Evolutionary conservation across 2,797 vertebrate species (phyloP).

Genomic region (Ataeniobius toweri): DNA sequence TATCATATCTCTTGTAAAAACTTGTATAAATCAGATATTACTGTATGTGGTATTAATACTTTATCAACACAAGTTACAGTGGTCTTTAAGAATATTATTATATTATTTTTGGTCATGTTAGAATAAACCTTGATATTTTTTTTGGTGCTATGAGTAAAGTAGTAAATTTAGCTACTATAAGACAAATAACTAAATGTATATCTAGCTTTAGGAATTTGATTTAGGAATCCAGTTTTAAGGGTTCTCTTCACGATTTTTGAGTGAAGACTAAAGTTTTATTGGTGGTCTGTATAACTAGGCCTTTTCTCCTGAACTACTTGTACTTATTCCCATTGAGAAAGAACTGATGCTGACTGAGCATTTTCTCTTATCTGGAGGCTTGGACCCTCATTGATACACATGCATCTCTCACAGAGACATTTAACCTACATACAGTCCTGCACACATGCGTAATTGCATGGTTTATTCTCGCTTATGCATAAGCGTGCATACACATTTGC

Average conservation of each 20-base stretch:
- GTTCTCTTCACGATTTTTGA: no score
- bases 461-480: constrained; percentile 8
- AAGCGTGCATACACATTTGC: constrained; percentile 38
- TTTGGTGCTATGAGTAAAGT: no score
- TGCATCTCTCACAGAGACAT: constrained; percentile 37
- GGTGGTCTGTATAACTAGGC: background rate
- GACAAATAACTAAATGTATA: background rate
- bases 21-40: no score
- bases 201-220: background rate
- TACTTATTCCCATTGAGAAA: constrained; percentile 22
- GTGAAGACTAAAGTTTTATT: background rate
- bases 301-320: background rate
- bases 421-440: constrained; percentile 61
- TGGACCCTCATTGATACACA: constrained; percentile 36
- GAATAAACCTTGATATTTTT: no score
- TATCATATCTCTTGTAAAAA: no score
- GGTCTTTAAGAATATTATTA: no score
- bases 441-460: constrained; percentile 8
- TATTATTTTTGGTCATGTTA: no score
- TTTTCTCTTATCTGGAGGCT: constrained; percentile 45
- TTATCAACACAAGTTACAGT: no score
- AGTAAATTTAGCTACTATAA: no score
- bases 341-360: constrained; percentile 57
- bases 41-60: no score
- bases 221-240: background rate